Base-by-base conservation (phyloP, 2,113 vertebrate species). In the Parus major region DNA sequence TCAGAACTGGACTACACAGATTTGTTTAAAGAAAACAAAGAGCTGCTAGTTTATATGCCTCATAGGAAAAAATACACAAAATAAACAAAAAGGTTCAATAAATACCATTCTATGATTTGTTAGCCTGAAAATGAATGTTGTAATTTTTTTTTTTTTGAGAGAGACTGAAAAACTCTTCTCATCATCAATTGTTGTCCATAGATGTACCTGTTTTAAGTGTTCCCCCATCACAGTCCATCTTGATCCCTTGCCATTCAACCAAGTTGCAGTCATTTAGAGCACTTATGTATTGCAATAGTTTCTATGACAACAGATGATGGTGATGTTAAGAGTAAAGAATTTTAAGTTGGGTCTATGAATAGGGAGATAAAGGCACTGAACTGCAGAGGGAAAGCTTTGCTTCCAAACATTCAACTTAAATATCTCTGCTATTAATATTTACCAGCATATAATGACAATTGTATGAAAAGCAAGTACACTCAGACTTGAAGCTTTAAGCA, bases 271-370 rank as follows among this genome's bases (percentile, higher is more conserved):
- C 96, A 96, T 96, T 97, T 96, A 66, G 92, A 96, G 96, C 60
- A 96, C 95, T 96, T 95, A 85, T 94, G 96, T 96, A 60, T 96
- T 95, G 96, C 95, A 96, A 97, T 92, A 97, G 97, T 97, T 97
- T 97, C 97, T 97, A 97, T 97, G 97, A 97, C 97, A 97, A 97
- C 97, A 97, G 94, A 97, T 97, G 97, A 96, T 96, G 96, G 95
- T 94, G 95, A 92, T 96, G 97, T 95, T 97, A 96, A 97, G 95
- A 96, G 95, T 96, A 97, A 97, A 96, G 96, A 96, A 97, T 96
- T 97, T 95, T 90, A 95, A 96, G 92, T 93, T 97, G 79, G 83
- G 93, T 92, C 93, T 97, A 75, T 96, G 96, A 96, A 95, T 87
- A 96, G 86, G 80, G 93, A 96, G 94, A 96, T 97, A 95, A 94